These are phyloP conservation scores for Cephus runcator DNA, from an alignment of 2,888 invertebrate genomes.

Conservation along the genomic window DNA sequence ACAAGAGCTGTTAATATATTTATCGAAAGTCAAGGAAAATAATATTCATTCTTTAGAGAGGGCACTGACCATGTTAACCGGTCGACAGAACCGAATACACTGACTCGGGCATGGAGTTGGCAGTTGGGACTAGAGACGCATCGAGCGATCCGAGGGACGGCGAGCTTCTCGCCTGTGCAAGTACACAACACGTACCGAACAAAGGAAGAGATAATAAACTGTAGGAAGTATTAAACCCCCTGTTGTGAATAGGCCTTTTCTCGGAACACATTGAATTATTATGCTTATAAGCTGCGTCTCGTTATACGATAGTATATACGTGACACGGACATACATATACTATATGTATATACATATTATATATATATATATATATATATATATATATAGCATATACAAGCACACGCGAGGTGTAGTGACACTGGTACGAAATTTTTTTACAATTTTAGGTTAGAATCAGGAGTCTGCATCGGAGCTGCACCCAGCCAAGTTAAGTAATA, in stretches of 20 bases:
- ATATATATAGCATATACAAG: no score
- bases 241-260: background rate
- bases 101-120: conserved; percentile 34
- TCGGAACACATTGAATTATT: background rate
- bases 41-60: conserved; percentile 9
- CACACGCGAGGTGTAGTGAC: background rate
- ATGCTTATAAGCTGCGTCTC: background rate
- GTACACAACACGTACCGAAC: background rate
- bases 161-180: background rate
- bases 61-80: conserved; percentile 47
- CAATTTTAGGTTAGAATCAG: background rate
- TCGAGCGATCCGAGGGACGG: conserved; percentile 19
- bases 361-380: no score
- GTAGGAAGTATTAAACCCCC: background rate
- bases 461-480: background rate
- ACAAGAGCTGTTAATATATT: background rate
- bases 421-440: background rate
- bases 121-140: conserved; percentile 12
- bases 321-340: background rate
- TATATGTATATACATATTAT: no score
- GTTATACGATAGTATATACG: background rate
- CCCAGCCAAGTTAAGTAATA: no score
- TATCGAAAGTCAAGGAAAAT: background rate
- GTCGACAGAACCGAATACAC: conserved; percentile 36
- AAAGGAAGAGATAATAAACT: background rate